Conservation (phyloP, 1,140 invertebrate species). For the Bombus waltoni region DNA sequence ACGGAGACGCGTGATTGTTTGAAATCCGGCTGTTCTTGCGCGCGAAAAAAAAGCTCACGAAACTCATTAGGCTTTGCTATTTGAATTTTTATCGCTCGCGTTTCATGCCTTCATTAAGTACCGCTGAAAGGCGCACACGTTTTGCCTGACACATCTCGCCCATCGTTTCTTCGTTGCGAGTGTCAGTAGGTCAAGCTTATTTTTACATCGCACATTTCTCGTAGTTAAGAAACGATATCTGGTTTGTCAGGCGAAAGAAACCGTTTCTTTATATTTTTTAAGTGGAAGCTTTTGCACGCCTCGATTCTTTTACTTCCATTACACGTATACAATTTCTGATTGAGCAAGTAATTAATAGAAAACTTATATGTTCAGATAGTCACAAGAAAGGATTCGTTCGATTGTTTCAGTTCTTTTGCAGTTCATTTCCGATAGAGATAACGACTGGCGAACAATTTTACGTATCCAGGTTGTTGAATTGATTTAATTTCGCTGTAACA, state of each 20-base stretch:
- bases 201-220: background rate
- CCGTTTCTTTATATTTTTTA: too few species aligned
- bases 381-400: too few species aligned
- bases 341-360: background rate
- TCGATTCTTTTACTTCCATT: background rate
- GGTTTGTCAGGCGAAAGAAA: background rate
- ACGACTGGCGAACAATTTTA: too few species aligned
- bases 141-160: conserved; percentile 1
- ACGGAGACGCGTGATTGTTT: conserved; percentile 26
- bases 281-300: background rate
- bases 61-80: conserved; percentile 44
- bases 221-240: background rate
- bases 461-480: too few species aligned
- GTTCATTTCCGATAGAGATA: too few species aligned
- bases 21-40: conserved; percentile 11
- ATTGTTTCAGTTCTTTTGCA: too few species aligned
- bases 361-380: too few species aligned
- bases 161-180: background rate
- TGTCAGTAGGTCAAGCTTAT: conserved; percentile 36
- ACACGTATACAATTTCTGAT: background rate
- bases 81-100: conserved; percentile 35
- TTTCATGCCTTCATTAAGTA: conserved; percentile 42
- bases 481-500: too few species aligned
- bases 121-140: conserved; percentile 13
- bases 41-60: conserved; percentile 12